These are phyloP conservation scores for Protobothrops mucrosquamatus DNA, from an alignment of 2,113 vertebrate species.

Conservation along the genomic window DNA sequence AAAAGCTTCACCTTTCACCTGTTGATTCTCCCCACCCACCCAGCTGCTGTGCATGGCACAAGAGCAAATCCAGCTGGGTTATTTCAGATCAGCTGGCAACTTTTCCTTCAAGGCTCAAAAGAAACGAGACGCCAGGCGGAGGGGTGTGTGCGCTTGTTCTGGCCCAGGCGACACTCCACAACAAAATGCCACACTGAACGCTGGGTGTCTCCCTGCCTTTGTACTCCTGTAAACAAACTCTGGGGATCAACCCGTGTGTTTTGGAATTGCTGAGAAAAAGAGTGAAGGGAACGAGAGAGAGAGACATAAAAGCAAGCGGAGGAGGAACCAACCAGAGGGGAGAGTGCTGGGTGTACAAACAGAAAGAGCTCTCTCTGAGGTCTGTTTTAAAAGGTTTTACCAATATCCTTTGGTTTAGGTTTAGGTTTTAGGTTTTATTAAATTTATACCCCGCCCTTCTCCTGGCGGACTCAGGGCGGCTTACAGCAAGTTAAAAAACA, in stretches of 20 bases:
- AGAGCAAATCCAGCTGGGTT: background rate
- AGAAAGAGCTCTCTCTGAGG: no score
- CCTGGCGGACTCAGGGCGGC: no score
- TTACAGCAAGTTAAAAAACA: no score
- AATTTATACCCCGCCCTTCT: no score
- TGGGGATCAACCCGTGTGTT: background rate
- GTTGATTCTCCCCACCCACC: background rate
- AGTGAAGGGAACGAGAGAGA: background rate
- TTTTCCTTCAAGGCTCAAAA: background rate
- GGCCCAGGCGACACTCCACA: background rate
- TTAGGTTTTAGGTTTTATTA: no score
- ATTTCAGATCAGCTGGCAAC: background rate
- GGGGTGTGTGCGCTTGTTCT: background rate
- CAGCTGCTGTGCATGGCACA: background rate
- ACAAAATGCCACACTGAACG: background rate
- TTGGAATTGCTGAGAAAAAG: background rate
- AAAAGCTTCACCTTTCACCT: background rate
- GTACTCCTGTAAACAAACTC: slow-evolving; percentile 5
- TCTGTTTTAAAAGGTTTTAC: background rate
- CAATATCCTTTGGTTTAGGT: background rate
- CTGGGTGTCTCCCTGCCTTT: background rate
- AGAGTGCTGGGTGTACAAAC: background rate
- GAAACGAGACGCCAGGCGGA: background rate
- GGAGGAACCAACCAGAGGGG: background rate
- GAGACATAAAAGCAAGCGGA: background rate